Evolutionary conservation across 2,797 vertebrate genomes (phyloP).

Genomic region (Tangara arthus): DNA sequence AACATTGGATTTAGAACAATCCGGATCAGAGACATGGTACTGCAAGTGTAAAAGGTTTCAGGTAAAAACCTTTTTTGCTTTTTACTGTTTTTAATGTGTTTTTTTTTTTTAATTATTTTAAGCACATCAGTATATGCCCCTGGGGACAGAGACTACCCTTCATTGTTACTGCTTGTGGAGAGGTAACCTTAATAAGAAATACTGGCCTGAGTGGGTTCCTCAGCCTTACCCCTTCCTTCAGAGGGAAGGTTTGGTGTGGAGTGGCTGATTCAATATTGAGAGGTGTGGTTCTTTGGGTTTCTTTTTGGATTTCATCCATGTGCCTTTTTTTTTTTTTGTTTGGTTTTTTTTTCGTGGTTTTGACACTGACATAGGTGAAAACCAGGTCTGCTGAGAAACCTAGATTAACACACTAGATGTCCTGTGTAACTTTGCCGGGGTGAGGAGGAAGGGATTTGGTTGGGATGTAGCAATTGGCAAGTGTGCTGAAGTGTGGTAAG

Average conservation of each 20-base stretch:
- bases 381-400: neutral
- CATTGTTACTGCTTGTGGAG: neutral
- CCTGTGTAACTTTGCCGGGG: neutral
- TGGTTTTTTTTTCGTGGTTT: neutral
- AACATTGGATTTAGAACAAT: neutral
- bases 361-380: neutral
- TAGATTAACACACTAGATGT: neutral
- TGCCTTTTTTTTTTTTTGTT: neutral
- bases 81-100: neutral
- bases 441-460: neutral
- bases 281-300: neutral
- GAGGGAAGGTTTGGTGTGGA: neutral
- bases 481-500: neutral
- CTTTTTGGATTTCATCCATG: neutral
- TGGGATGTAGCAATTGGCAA: neutral
- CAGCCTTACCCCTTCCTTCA: neutral
- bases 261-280: neutral
- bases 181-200: neutral
- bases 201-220: accelerated
- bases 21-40: neutral
- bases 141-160: neutral
- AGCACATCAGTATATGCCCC: neutral
- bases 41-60: neutral
- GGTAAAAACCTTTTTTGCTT: neutral
- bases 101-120: neutral